phyloP scores from a whole-genome alignment of 2,797 vertebrate genomes.

The Tapera naevia region DNA sequence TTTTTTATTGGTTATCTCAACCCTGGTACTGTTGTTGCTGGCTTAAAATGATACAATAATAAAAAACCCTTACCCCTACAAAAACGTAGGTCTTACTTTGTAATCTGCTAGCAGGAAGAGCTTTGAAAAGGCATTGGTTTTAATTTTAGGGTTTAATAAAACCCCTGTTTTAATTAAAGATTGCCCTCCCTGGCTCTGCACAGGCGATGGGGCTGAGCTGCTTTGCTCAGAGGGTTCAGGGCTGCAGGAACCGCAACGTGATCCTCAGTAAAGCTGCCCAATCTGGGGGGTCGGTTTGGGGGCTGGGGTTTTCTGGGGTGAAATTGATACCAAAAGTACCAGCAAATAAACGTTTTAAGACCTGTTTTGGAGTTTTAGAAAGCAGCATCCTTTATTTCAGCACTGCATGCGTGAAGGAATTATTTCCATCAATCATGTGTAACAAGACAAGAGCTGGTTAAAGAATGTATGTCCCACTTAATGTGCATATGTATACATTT shows the following conservation, averaged over 20 bases:
- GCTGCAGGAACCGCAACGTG: accelerated
- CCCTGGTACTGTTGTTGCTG: background rate
- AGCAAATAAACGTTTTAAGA: too few relatives aligned
- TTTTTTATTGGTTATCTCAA: background rate
- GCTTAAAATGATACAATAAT: background rate
- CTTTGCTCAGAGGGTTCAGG: background rate
- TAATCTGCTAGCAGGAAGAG: background rate
- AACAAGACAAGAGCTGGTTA: too few relatives aligned
- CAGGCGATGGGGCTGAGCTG: accelerated
- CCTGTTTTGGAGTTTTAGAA: too few relatives aligned
- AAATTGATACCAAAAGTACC: background rate
- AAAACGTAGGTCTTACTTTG: accelerated
- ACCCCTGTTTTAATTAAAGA: background rate
- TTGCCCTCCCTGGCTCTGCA: accelerated
- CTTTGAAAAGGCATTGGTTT: accelerated
- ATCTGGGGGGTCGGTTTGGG: accelerated
- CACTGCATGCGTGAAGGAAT: too few relatives aligned
- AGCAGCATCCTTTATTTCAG: too few relatives aligned
- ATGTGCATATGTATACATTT: too few relatives aligned
- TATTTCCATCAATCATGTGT: too few relatives aligned
- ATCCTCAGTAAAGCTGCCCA: too few relatives aligned
- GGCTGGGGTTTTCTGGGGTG: accelerated
- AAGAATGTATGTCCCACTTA: too few relatives aligned
- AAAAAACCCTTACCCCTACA: background rate
- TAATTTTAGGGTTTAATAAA: background rate